Conservation (phyloP, 2,113 vertebrate species). For the Australoheros scitulus region DNA sequence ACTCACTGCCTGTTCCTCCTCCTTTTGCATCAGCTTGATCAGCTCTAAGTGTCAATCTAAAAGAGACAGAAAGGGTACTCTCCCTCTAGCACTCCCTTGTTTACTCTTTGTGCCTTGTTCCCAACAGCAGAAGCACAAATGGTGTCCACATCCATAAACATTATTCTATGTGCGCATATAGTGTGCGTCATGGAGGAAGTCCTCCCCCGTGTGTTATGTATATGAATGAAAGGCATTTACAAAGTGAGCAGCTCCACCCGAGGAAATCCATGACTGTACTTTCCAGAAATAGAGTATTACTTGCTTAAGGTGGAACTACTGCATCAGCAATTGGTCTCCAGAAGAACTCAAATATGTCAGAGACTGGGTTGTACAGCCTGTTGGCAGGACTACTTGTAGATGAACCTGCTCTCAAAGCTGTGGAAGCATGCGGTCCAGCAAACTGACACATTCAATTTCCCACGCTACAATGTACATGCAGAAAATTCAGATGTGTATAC, state of each 20-base stretch:
- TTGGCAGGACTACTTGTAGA: neutral
- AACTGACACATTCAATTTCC: slow-evolving; percentile 22
- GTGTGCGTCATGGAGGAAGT: slow-evolving; percentile 72
- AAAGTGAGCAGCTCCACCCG: slow-evolving; percentile 47
- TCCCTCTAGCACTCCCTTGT: neutral
- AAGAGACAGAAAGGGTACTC: neutral
- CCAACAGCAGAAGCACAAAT: slow-evolving; percentile 46
- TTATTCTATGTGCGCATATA: slow-evolving; percentile 57
- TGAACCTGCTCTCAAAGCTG: slow-evolving; percentile 32
- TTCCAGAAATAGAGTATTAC: slow-evolving; percentile 74
- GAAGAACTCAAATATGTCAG: slow-evolving; percentile 29
- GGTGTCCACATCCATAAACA: slow-evolving; percentile 68
- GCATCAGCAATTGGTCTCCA: slow-evolving; percentile 62
- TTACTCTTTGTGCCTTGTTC: neutral
- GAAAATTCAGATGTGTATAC: neutral
- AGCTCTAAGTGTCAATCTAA: slow-evolving; percentile 28
- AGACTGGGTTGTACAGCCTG: slow-evolving; percentile 25
- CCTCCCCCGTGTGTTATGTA: slow-evolving; percentile 49
- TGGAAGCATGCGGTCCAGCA: slow-evolving; percentile 1
- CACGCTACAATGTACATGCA: slow-evolving; percentile 20
- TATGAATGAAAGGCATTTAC: slow-evolving; percentile 73
- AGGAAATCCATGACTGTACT: slow-evolving; percentile 64
- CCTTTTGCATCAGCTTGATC: slow-evolving; percentile 24
- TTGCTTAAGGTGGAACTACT: slow-evolving; percentile 66
- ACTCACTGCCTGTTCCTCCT: slow-evolving; percentile 5